Base-by-base conservation (phyloP, 2,113 vertebrate species). In the Crotalus viridis region DNA sequence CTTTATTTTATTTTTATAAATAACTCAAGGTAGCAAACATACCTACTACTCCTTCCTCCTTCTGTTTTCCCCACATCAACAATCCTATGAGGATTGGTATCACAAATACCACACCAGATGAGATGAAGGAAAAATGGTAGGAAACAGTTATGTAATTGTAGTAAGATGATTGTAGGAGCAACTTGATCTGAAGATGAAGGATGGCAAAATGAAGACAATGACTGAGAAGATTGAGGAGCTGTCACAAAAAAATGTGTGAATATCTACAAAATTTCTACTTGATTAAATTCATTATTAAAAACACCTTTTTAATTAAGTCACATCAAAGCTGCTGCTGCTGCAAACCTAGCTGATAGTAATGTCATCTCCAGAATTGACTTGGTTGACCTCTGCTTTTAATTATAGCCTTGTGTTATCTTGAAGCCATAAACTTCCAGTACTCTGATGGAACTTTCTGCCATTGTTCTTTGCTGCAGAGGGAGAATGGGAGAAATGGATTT, bases 81-180 rank as follows among this genome's bases (percentile, higher is more conserved):
- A 69, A 15, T 69, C 28, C 28, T 33, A 5, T 6, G 28, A n/a
- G 64, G 33, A 33, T 33, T 33, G 33, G 33, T 33, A 81, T 61
- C 74, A 33, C 88, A 90, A 81, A 90, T 57, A 61, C 54, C 88
- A 81, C 89, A 90, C 61, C 57, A 52, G 52, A 64, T 8, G 56
- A 89, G 87, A 56, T n/a, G 87, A 90, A 90, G 56, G 52, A 85
- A 87, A 90, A 85, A 15, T 64, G 48, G 24, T 43, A 87, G 56
- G 43, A 52, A 89, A 86, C 0, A 57, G n/a, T 93, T 89, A 89
- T 85, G n/a, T 85, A 91, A 91, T 48, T 91, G 93, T 86, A 22
- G 6, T 89, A 28, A 46, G 51, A 19, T 28, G 13, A 48, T 24
- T 59, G 55, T 46, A 43, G 54, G 55, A 61, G 46, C 8, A 26